Percentiles rank a stretch among this genome's conserved stretches.
Conservation (phyloP, 2,797 vertebrate genomes). For the Sebastolobus alascanus region DNA sequence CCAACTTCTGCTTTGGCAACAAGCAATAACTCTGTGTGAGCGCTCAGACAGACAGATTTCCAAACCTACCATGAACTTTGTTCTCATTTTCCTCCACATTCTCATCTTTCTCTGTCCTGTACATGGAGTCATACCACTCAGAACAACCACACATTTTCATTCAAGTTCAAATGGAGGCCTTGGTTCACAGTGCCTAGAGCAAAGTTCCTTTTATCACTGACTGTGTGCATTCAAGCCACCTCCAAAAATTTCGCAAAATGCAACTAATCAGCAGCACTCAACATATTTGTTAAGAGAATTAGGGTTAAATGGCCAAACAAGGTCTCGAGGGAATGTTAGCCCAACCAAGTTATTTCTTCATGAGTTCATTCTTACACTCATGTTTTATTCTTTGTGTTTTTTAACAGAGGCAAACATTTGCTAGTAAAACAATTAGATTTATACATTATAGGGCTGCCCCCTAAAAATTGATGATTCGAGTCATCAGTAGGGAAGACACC, state of each 20-base stretch:
- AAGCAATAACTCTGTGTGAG: neutral
- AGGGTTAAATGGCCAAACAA: neutral
- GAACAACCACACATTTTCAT: neutral
- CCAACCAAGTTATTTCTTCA: neutral
- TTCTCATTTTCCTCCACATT: conserved; percentile 14
- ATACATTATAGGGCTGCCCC: too few species aligned
- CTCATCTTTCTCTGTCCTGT: neutral
- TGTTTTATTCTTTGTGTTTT: neutral
- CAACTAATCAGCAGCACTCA: neutral
- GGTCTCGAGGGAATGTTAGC: neutral
- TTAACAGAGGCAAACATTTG: too few species aligned
- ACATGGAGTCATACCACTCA: neutral
- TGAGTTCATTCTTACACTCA: neutral
- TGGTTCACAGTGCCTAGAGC: neutral
- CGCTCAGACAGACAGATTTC: conserved; percentile 7
- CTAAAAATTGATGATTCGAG: neutral
- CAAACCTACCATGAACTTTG: conserved; percentile 39
- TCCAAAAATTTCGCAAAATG: neutral
- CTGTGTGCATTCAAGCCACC: neutral
- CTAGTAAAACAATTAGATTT: too few species aligned
- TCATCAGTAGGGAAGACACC: neutral
- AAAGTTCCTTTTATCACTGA: neutral
- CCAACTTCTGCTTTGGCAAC: conserved; percentile 7
- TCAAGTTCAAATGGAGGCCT: neutral
- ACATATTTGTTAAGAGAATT: neutral